Conservation (phyloP, 2,113 vertebrate species). For the Scomber japonicus region DNA sequence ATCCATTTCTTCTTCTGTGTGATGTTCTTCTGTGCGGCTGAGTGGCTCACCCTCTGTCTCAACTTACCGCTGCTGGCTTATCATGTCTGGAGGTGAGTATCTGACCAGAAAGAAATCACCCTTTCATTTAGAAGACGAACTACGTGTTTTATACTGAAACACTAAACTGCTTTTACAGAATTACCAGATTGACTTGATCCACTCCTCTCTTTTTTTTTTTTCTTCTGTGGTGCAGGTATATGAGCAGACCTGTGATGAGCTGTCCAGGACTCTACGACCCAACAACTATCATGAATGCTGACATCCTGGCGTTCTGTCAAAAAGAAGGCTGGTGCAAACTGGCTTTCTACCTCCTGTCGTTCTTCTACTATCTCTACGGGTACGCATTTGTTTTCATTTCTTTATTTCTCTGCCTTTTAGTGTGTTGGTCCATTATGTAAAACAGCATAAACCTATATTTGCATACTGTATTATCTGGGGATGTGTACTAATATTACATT, state of each 20-base stretch:
- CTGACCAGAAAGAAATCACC: too few species aligned
- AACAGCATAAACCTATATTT: too few species aligned
- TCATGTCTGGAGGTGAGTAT: conserved; percentile 95
- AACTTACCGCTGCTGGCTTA: conserved; percentile 98
- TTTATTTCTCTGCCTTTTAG: not conserved
- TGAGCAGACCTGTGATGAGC: conserved; percentile 97
- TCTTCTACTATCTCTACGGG: conserved; percentile 99
- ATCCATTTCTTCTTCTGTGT: conserved; percentile 99
- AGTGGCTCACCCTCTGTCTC: conserved; percentile 97
- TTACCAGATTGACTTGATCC: too few species aligned
- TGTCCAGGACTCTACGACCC: conserved; percentile 97
- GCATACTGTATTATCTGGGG: not conserved
- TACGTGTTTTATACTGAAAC: too few species aligned
- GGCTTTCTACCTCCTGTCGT: conserved; percentile 98
- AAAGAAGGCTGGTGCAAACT: conserved; percentile 99
- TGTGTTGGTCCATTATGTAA: too few species aligned
- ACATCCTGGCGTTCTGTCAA: conserved; percentile 99
- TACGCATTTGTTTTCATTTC: conserved; percentile 72
- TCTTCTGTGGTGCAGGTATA: conserved; percentile 86
- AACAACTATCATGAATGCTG: conserved; percentile 99
- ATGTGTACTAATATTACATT: not conserved
- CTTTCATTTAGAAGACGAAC: too few species aligned
- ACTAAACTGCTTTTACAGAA: too few species aligned
- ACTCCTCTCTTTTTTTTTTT: not conserved
- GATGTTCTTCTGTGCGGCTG: conserved; percentile 99